Base-by-base conservation (phyloP, 2,113 vertebrate genomes). In the Albula goreensis region DNA sequence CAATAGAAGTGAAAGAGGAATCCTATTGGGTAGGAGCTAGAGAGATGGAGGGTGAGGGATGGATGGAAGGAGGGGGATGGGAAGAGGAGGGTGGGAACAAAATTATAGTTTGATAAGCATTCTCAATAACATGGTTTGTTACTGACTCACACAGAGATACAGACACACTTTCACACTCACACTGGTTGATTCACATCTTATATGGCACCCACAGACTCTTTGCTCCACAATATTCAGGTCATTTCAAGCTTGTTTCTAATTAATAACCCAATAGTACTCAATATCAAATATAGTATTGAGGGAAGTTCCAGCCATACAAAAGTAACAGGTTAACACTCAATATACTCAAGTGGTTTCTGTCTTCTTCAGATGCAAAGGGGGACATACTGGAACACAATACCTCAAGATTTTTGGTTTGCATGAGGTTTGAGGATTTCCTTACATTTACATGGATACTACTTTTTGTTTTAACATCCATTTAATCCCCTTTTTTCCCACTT, bases 201-300 rank as follows among this genome's bases (percentile, higher is more conserved):
- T 87, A 53, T 93, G 89, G 91, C 94, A 91, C 93, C 92, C 92
- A 92, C 94, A 89, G 87, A 91, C 91, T 91, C 89, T 89, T 82
- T 84, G 86, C 57, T 83, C 87, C 85, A 88, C 86, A 88, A 90
- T 84, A 85, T 60, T 87, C 90, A 90, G 17, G 93, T 93, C 91
- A 92, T 90, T 94, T 94, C 91, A 93, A 89, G 93, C 86, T 90
- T 89, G 84, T 84, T 82, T 89, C 1, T 90, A 89, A 82, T 82
- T 90, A 90, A 90, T 90, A 87, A 90, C 86, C 84, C 79, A n/a
- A 87, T 90, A 81, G 66, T 56, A 41, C 48, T 50, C 49, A 85
- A 85, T 81, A 51, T 49, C 78, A 79, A 11, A 50, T 49, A 8
- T 50, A 19, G 78, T 49, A 48, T 49, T 10, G 78, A 49, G 10